Conservation (phyloP, 2,888 invertebrate genomes). For the Ornithoptera alexandrae region DNA sequence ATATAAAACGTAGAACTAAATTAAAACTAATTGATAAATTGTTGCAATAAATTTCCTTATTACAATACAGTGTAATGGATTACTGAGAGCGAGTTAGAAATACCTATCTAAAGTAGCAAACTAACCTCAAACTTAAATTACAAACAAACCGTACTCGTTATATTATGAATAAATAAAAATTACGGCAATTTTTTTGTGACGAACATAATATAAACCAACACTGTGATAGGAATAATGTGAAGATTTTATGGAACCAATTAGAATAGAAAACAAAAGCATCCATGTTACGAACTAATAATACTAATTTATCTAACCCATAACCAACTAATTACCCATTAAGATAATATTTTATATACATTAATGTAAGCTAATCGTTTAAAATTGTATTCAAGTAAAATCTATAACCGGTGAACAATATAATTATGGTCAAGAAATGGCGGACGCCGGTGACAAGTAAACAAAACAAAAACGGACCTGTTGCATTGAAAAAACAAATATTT, state of each 20-base stretch:
- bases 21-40: neutral
- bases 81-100: neutral
- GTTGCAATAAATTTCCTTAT: neutral
- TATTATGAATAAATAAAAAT: neutral
- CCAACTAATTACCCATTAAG: neutral
- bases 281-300: neutral
- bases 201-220: neutral
- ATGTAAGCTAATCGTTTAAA: neutral
- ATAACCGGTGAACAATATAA: slow-evolving; percentile 69
- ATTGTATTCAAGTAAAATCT: neutral
- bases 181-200: neutral
- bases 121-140: slow-evolving; percentile 1
- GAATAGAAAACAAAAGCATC: slow-evolving; percentile 1
- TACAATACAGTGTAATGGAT: neutral
- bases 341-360: neutral
- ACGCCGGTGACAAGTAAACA: slow-evolving; percentile 82
- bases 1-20: too few relatives aligned
- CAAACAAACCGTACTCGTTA: neutral
- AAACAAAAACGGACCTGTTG: slow-evolving; percentile 82
- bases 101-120: neutral
- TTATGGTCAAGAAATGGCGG: slow-evolving; percentile 78
- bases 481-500: slow-evolving; percentile 60
- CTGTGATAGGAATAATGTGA: neutral
- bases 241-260: neutral
- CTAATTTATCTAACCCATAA: neutral